Conservation (phyloP, 2,888 invertebrate genomes). For the Drosophila eohydei region DNA sequence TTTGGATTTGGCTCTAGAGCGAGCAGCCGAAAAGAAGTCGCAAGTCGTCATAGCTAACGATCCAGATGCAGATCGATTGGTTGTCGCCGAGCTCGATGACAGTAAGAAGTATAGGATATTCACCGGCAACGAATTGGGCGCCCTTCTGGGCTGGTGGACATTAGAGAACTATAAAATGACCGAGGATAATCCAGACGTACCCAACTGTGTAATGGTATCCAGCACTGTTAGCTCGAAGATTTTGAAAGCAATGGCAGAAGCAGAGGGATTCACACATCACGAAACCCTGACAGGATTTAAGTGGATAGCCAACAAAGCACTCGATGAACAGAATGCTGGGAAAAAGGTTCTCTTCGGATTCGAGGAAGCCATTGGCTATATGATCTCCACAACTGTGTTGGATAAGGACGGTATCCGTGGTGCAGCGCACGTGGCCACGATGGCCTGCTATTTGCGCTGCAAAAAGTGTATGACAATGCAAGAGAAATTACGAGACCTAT, state of each 20-base stretch:
- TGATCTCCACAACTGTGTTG: constrained; percentile 93
- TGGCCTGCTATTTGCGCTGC: constrained; percentile 89
- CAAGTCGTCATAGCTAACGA: constrained; percentile 97
- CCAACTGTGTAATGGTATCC: constrained; percentile 92
- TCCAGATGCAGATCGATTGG: constrained; percentile 98
- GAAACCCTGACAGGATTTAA: constrained; percentile 99
- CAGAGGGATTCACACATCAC: constrained; percentile 90
- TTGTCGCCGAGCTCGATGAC: constrained; percentile 93
- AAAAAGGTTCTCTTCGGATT: constrained; percentile 96
- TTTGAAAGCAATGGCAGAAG: constrained; percentile 91
- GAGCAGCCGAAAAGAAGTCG: constrained; percentile 90
- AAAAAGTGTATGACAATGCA: constrained; percentile 87
- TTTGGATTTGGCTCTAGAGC: constrained; percentile 89
- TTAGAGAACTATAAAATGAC: constrained; percentile 87
- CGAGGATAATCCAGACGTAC: constrained; percentile 83
- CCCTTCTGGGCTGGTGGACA: constrained; percentile 97
- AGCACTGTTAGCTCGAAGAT: constrained; percentile 99
- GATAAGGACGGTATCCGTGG: constrained; percentile 99
- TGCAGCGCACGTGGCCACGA: constrained; percentile 91
- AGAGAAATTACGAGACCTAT: constrained; percentile 90
- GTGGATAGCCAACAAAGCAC: constrained; percentile 97
- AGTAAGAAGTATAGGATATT: constrained; percentile 86
- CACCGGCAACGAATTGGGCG: constrained; percentile 97
- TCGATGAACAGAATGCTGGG: constrained; percentile 89
- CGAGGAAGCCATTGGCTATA: constrained; percentile 99